Percentiles rank a stretch among this genome's conserved stretches.
phyloP scores from a whole-genome alignment of 2,113 vertebrate species.

The Pionites leucogaster region DNA sequence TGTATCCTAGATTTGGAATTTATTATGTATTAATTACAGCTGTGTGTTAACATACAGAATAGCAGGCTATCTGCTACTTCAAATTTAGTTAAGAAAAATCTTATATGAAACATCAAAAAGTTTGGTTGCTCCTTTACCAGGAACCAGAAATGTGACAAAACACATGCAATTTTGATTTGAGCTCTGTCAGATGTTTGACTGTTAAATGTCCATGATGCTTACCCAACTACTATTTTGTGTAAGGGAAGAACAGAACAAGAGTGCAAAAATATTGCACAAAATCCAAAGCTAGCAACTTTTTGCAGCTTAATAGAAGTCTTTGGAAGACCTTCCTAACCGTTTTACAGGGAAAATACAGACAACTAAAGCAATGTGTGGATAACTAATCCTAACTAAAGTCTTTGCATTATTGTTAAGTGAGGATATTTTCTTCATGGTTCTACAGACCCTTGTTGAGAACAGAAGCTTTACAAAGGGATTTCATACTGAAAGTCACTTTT shows the following conservation, averaged over 20 bases:
- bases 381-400: neutral
- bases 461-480: neutral
- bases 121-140: neutral
- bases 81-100: neutral
- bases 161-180: neutral
- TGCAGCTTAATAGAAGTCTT: neutral
- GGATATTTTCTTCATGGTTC: neutral
- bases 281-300: neutral
- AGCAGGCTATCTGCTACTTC: neutral
- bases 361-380: neutral
- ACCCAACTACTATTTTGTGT: neutral
- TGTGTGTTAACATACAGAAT: neutral
- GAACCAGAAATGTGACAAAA: neutral
- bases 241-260: neutral
- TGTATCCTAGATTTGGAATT: neutral
- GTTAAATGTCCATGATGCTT: neutral
- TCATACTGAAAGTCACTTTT: neutral
- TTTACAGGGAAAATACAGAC: neutral
- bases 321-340: neutral
- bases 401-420: neutral
- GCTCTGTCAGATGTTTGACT: neutral
- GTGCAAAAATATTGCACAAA: neutral
- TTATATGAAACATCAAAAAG: neutral
- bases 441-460: neutral
- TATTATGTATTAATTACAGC: neutral